These are phyloP conservation scores for Linnaemya tessellans DNA, from an alignment of 2,888 invertebrate genomes.

Conservation along the genomic window DNA sequence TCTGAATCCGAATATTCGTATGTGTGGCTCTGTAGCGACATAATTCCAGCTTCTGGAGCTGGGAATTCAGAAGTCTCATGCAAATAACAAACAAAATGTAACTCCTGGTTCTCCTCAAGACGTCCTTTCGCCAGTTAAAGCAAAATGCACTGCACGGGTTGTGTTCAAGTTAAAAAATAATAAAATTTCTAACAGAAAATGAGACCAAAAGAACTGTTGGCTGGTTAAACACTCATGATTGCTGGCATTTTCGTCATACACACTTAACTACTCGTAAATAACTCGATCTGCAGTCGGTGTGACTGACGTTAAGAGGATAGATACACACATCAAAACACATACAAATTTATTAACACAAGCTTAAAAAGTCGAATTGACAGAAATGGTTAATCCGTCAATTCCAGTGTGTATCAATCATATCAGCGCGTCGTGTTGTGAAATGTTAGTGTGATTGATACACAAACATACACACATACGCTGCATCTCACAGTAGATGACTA, in stretches of 20 bases:
- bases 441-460: background rate
- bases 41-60: too few relatives aligned
- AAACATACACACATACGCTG: background rate
- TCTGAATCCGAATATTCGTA: too few relatives aligned
- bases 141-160: too few relatives aligned
- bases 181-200: too few relatives aligned
- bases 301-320: background rate
- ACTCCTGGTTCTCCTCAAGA: too few relatives aligned
- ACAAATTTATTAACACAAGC: constrained; percentile 34
- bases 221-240: too few relatives aligned
- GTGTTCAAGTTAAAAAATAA: too few relatives aligned
- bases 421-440: constrained; percentile 5
- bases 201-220: too few relatives aligned
- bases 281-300: background rate
- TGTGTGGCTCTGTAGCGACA: too few relatives aligned
- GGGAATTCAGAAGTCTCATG: too few relatives aligned
- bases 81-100: too few relatives aligned
- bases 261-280: background rate
- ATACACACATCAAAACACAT: background rate
- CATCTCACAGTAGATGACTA: background rate
- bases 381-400: constrained; percentile 70
- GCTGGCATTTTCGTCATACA: background rate
- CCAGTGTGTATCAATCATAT: constrained; percentile 52
- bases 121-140: too few relatives aligned
- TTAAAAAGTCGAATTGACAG: constrained; percentile 49